Conservation (phyloP, 2,797 vertebrate genomes). For the Lutjanus argentimaculatus region DNA sequence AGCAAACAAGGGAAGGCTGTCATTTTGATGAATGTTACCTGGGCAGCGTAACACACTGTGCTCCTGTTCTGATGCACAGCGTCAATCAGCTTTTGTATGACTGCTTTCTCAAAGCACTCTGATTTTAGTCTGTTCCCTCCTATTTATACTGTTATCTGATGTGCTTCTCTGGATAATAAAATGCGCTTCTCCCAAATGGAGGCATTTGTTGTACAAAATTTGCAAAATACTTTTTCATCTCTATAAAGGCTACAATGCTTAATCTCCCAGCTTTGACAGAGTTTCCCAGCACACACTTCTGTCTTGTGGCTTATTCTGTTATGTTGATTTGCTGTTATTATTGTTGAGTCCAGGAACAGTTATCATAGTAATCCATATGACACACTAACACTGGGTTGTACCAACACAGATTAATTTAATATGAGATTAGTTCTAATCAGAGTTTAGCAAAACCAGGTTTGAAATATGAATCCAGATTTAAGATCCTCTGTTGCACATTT, state of each 20-base stretch:
- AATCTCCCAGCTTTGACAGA: not conserved
- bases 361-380: too few relatives aligned
- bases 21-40: not conserved
- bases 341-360: too few relatives aligned
- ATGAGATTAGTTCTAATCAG: too few relatives aligned
- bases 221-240: not conserved
- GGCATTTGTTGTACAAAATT: not conserved
- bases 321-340: not conserved
- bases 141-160: not conserved
- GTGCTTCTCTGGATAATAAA: conserved; percentile 9
- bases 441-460: too few relatives aligned
- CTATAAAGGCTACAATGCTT: not conserved
- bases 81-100: conserved; percentile 14
- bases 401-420: too few relatives aligned
- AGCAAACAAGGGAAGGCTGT: not conserved
- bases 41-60: not conserved
- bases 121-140: not conserved
- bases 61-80: not conserved
- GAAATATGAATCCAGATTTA: too few relatives aligned
- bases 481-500: too few relatives aligned
- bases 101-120: not conserved
- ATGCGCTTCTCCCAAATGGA: not conserved
- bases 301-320: not conserved
- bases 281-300: not conserved
- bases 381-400: not conserved